Percentiles rank a stretch among this genome's conserved stretches.
Evolutionary conservation across 2,113 vertebrate species (phyloP).

Genomic region (Chionodraco myersi): DNA sequence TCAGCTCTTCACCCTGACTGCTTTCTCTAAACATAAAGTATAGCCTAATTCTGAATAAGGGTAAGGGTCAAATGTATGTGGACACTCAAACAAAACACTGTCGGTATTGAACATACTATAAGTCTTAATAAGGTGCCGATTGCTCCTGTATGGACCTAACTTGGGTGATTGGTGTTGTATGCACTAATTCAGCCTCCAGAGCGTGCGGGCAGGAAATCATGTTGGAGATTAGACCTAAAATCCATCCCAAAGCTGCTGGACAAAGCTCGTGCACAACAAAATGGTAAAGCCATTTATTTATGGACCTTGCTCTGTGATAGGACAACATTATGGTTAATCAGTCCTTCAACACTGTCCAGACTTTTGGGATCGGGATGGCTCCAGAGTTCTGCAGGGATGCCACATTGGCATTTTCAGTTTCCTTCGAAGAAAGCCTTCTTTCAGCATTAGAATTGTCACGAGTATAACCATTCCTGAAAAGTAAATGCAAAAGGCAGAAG

Average conservation of each 20-base stretch:
- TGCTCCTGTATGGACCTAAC: constrained; percentile 2
- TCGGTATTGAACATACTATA: background rate
- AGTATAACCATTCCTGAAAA: no score
- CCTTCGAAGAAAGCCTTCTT: no score
- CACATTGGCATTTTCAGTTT: no score
- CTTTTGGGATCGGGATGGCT: no score
- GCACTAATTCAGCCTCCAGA: background rate
- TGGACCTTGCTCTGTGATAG: background rate
- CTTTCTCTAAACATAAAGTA: background rate
- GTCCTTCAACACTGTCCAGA: no score
- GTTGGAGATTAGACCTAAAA: background rate
- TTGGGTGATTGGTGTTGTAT: background rate
- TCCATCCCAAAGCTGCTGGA: constrained; percentile 14
- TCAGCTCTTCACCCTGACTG: background rate
- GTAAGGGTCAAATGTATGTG: background rate
- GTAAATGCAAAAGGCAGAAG: no score
- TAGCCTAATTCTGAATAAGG: no score
- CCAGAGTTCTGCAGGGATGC: no score
- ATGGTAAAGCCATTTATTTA: background rate
- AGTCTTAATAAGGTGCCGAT: background rate
- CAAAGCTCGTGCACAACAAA: no score
- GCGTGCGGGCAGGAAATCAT: background rate
- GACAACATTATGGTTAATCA: background rate
- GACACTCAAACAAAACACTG: background rate
- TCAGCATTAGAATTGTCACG: no score